Conservation (phyloP, 2,113 vertebrate genomes). For the Propithecus coquereli region DNA sequence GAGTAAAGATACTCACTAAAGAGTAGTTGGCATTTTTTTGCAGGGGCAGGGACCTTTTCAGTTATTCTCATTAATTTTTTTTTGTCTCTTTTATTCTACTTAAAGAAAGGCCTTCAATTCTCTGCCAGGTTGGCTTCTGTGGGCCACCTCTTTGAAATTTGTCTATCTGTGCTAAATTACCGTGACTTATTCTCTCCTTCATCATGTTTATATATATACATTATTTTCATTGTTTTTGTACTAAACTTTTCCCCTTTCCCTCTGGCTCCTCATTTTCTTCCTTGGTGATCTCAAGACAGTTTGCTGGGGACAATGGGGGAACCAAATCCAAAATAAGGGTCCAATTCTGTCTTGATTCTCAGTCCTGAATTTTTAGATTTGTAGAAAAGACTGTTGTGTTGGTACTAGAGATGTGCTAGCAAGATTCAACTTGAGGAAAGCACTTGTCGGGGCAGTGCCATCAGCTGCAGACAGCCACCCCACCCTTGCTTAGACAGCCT, state of each 20-base stretch:
- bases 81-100: not conserved
- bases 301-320: rapidly evolving
- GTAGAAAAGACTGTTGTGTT: not conserved
- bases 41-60: rapidly evolving
- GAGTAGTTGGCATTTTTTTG: not conserved
- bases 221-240: not conserved
- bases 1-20: not conserved
- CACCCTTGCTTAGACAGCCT: rapidly evolving
- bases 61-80: not conserved
- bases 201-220: not conserved
- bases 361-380: not conserved
- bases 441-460: rapidly evolving
- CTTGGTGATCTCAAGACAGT: not conserved
- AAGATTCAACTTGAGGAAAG: not conserved
- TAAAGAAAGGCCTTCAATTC: not conserved
- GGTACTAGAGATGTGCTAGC: not conserved
- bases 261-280: not conserved
- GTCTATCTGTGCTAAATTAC: not conserved
- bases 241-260: rapidly evolving
- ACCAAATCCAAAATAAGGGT: not conserved
- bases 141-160: not conserved
- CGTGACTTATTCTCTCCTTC: not conserved
- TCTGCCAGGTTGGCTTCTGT: not conserved
- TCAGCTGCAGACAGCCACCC: not conserved
- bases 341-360: not conserved